Evolutionary conservation across 2,888 invertebrate genomes (phyloP).

Genomic region (Nephrotoma flavescens): DNA sequence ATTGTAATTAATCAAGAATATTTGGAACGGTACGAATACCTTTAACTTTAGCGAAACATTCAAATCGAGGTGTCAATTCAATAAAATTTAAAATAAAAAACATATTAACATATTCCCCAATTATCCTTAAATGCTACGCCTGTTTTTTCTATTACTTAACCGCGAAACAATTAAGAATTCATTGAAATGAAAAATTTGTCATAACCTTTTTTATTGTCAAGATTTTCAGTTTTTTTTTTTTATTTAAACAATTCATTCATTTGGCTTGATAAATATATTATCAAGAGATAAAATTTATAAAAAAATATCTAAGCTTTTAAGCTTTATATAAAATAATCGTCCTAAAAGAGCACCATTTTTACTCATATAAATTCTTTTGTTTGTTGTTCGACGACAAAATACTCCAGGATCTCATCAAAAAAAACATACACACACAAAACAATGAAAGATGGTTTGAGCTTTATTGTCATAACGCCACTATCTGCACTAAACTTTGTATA

Average conservation of each 20-base stretch:
- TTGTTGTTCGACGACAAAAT: background rate
- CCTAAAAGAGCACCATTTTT: background rate
- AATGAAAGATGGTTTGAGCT: background rate
- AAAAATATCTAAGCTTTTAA: background rate
- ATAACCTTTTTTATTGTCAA: background rate
- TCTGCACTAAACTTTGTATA: background rate
- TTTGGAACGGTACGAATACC: background rate
- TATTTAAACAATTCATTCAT: background rate
- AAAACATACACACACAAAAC: no score
- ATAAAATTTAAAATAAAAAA: background rate
- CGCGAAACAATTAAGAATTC: background rate
- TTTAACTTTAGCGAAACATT: background rate
- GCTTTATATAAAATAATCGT: background rate
- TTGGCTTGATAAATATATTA: background rate
- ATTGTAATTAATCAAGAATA: background rate
- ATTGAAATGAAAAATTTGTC: background rate
- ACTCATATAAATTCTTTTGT: background rate
- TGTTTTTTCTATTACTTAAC: background rate
- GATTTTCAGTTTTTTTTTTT: background rate
- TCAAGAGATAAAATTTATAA: background rate
- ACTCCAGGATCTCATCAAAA: background rate
- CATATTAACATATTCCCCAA: background rate
- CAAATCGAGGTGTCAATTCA: background rate
- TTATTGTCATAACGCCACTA: background rate
- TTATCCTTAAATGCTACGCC: background rate